Evolutionary conservation across 2,797 vertebrate genomes (phyloP), one percentile per base, ranked within the genome.

Genomic region (Linurgus olivaceus): DNA sequence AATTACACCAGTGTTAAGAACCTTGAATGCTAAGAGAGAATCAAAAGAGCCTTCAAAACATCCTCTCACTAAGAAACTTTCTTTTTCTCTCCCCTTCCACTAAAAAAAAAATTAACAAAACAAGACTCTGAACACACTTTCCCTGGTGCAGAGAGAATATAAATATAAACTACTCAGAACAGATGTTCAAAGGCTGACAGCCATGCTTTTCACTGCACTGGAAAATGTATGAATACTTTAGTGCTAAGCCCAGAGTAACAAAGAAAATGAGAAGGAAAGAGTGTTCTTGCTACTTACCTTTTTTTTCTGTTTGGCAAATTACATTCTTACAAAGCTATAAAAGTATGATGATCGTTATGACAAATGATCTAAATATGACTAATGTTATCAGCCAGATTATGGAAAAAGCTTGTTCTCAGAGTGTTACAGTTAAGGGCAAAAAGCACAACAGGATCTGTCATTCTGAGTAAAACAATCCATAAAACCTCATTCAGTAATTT

Each of bases 401-500:
- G 35, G 84, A 76, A 88, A 93, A 87, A 82, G 11, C 40, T 87
- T 92, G 48, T 75, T 93, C 81, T 76, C 70, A 62, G 58, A 84
- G 29, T 62, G 48, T 75, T 86, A 74, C n/a, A 65, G 51, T 92
- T 85, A 79, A 83, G 85, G 72, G 76, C 57, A 92, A 92, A 86
- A 91, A 86, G 66, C 74, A 95, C 80, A 94, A 95, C 74, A 81
- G 77, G 35, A 90, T 86, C 88, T 95, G 75, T 74, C 82, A 75
- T 94, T 88, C 70, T 90, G 50, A 74, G 16, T 79, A 79, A 75
- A 81, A 87, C 70, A 93, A 75, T 51, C 59, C 63, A 59, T 85
- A 70, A 92, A 94, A 89, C 55, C 71, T 95, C 59, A 68, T 88
- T 67, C 66, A 72, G 51, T 72, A 86, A 94, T 96, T 93, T 94